Evolutionary conservation across 2,888 invertebrate genomes (phyloP), one percentile per base, ranked within the genome.

Genomic region (Acrobasis suavella): DNA sequence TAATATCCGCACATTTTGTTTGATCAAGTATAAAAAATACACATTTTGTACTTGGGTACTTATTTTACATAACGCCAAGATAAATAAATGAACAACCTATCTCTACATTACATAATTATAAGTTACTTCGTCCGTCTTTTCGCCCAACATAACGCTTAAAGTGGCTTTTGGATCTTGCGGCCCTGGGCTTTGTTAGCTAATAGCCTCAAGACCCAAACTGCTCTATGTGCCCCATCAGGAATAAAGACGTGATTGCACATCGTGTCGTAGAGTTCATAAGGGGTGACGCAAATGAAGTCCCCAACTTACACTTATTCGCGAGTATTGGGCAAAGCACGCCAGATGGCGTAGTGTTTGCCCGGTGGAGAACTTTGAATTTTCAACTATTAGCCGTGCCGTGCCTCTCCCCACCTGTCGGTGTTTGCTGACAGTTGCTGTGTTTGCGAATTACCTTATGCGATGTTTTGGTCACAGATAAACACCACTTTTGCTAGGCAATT

Each of bases 261-360:
- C n/a, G n/a, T n/a, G n/a, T n/a, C n/a, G n/a, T n/a, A n/a, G n/a
- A n/a, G n/a, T n/a, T 65, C 32, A 58, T 42, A 9, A 50, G 22
- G 38, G 65, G 72, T 67, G 74, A 71, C 73, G 62, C 52, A 74
- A 74, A 64, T 63, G 39, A 73, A 73, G 69, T 73, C 66, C 76
- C 76, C 76, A 37, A 60, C 58, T 65, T 72, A 84, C 67, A 77
- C 69, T 39, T 71, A 70, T 67, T 65, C 62, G 77, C 75, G 72
- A 80, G 81, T 80, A 80, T 78, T 75, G 77, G 74, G 77, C 78
- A 82, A 85, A 85, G 80, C 74, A 69, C 80, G 88, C 80, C 91
- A 92, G 91, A 91, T 92, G 91, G 91, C 85, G 82, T 85, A 92
- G 91, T 92, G 91, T 92, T 92, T 92, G 82, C 87, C 82, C 32